Conservation (phyloP, 2,113 vertebrate genomes). For the Mirounga angustirostris region DNA sequence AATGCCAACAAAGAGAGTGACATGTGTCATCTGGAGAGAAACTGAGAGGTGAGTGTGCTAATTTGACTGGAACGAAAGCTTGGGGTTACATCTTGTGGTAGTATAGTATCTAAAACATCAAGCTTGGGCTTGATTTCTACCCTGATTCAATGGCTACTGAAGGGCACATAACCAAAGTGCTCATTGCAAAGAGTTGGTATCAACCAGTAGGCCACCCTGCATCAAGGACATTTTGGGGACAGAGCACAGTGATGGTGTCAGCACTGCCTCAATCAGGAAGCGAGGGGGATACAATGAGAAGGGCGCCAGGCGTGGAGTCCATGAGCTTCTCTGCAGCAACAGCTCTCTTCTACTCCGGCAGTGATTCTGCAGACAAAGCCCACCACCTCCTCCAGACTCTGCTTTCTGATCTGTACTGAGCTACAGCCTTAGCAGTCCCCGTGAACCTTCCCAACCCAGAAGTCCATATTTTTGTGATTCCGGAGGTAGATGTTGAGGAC, state of each 20-base stretch:
- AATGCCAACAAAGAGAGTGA: background rate
- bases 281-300: background rate
- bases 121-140: background rate
- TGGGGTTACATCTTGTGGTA: too few species aligned
- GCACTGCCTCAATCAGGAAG: background rate
- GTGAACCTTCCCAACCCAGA: background rate
- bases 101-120: background rate
- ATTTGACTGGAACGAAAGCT: background rate
- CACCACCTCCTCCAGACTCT: background rate
- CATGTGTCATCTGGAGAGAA: background rate
- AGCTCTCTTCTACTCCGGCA: background rate
- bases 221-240: background rate
- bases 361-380: background rate
- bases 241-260: background rate
- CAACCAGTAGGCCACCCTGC: background rate
- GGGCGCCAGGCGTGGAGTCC: fast-evolving
- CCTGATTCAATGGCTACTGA: too few species aligned
- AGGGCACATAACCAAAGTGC: background rate
- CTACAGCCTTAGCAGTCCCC: background rate
- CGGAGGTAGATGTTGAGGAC: background rate
- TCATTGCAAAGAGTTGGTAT: background rate
- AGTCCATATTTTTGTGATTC: background rate
- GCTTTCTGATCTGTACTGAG: background rate
- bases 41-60: background rate
- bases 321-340: background rate